Base-by-base conservation (phyloP, 2,888 invertebrate genomes). In the Trissolcus brochymenae region DNA sequence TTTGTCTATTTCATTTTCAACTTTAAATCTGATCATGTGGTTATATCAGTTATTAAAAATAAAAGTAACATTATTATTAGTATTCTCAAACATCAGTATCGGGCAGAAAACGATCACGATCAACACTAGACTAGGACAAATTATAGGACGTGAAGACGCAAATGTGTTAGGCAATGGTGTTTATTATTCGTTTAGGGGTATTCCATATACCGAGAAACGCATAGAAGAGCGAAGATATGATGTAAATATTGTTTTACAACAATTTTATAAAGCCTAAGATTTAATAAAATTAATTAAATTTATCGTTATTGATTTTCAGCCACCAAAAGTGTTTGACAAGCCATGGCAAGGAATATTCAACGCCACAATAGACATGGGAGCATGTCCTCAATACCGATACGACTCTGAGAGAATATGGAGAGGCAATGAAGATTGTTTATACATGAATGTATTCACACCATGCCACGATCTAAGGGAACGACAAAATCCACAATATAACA, bases 401-500 rank as follows among this genome's bases (percentile, higher is more conserved):
- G 6, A 11, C 1, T 4, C n/a, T 0, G 46, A 46, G 46, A 2
- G 0, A 4, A 1, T 3, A 51, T 50, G 43, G 16, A 1, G 11
- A 1, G 68, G 68, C 6, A n/a, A 60, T 6, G 60, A 60, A 54
- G 68, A 68, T 16, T 68, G 68, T 59, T 60, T 53, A 6, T 19
- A 17, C 7, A 53, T 68, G n/a, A 68, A 54, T 17, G 14, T 68
- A 0, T 60, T 60, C 29, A 17, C 60, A 13, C 68, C 68, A 35
- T 11, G 25, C 43, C n/a, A n/a, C n/a, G n/a, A n/a, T n/a, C n/a
- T n/a, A n/a, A 3, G 29, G 9, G 6, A 43, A 1, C 4, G 17
- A 4, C 0, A 54, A 4, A n/a, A 14, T 1, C 11, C 6, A 3
- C n/a, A 2, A 6, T n/a, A n/a, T n/a, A 60, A 49, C 2, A 29